Base-by-base conservation (phyloP, 1,140 invertebrate species). In the Phthorimaea operculella region DNA sequence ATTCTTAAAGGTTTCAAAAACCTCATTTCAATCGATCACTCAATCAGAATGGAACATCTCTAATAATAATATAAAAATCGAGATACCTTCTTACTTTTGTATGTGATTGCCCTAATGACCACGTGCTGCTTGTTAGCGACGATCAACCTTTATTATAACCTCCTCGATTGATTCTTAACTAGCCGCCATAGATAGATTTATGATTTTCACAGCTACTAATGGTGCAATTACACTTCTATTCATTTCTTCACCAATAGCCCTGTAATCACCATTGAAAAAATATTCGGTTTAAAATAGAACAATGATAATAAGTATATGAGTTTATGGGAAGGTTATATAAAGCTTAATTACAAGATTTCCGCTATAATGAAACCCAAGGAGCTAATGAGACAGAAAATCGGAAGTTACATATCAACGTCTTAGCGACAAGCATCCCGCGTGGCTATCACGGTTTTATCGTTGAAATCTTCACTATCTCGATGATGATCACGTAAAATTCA, bases 31-130 rank as follows among this genome's bases (percentile, higher is more conserved):
- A 28, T 28, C 21, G 21, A 28, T 28, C 21, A 28, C 21, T 28
- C 21, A 28, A 28, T 28, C 21, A 28, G 21, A 28, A 28, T 6
- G 21, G 21, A 28, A 28, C 21, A 28, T 28, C 21, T 28, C 21
- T 28, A 28, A 28, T 28, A 28, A 28, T 28, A 28, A 28, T 15
- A 47, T 47, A 17, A 47, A 47, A 8, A 2, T 10, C n/a, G n/a
- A 39, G 3, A 39, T 39, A 39, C 55, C 57, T 64, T 69, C 61
- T 70, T 60, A 56, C 65, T 63, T 59, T 74, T 74, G 71, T 75
- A 57, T 80, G 68, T 78, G 76, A 80, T 79, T 76, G 76, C 66
- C 63, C 69, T 79, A 82, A 83, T 83, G 72, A 82, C 73, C 76
- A 72, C 73, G 71, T 72, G 80, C 70, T 63, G 59, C 78, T 83